Evolutionary conservation across 2,113 vertebrate species (phyloP).

Genomic region (Pseudopodoces humilis): DNA sequence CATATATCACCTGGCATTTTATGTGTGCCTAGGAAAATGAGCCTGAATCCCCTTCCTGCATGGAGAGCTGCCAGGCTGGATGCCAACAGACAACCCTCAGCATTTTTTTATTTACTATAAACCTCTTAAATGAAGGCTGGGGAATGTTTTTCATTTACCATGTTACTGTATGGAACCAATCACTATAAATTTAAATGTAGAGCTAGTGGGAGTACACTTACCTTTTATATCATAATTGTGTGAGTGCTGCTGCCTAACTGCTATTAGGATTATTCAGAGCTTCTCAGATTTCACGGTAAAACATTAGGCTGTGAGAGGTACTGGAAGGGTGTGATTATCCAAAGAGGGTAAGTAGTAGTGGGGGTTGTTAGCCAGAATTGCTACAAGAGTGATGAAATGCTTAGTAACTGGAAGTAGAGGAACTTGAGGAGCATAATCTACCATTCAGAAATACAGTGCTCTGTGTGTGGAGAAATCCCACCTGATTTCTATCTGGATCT

Average conservation of each 20-base stretch:
- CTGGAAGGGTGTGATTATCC: conserved; percentile 63
- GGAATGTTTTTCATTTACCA: conserved; percentile 31
- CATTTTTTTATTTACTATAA: conserved; percentile 37
- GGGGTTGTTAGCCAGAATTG: background rate
- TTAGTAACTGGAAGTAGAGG: background rate
- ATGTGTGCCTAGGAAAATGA: background rate
- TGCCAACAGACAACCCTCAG: background rate
- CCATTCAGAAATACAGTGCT: background rate
- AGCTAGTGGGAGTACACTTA: conserved; percentile 49
- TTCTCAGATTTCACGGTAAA: conserved; percentile 60
- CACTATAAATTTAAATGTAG: conserved; percentile 56
- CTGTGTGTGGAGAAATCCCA: background rate
- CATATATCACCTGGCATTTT: conserved; percentile 28
- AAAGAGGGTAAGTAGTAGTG: conserved; percentile 26
- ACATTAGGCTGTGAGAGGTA: conserved; percentile 50
- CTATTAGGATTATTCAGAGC: conserved; percentile 60
- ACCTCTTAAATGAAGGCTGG: background rate
- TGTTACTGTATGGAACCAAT: conserved; percentile 33
- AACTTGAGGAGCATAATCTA: background rate
- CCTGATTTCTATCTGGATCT: background rate
- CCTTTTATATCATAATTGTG: conserved; percentile 57
- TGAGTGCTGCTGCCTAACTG: background rate
- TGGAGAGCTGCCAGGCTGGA: background rate
- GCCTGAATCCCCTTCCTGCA: conserved; percentile 15
- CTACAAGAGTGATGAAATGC: background rate